Percentiles rank a stretch among this genome's conserved stretches.
phyloP scores from a whole-genome alignment of 2,113 vertebrate species.

The Chloroceryle aenea region DNA sequence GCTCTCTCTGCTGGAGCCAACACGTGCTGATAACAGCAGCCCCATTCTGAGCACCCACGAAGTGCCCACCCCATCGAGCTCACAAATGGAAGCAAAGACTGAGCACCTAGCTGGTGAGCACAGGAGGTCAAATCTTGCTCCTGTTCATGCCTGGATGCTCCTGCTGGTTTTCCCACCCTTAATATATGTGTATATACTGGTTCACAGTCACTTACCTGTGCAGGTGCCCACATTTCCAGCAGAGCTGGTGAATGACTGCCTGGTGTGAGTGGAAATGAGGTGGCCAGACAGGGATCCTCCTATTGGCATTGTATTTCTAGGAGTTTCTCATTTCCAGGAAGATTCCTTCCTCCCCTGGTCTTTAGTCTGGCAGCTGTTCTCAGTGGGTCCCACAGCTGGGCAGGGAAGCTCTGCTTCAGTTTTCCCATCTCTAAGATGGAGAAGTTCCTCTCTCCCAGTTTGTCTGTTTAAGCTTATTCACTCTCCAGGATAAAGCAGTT shows the following conservation, averaged over 20 bases:
- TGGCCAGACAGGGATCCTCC: not conserved
- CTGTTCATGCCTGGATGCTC: not conserved
- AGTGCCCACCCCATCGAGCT: not conserved
- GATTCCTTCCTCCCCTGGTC: not conserved
- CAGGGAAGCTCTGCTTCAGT: not conserved
- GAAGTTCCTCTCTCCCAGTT: not conserved
- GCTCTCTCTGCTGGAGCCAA: not conserved
- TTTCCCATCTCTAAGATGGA: not conserved
- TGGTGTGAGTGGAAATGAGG: not conserved
- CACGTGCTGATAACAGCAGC: not conserved
- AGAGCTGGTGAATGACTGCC: not conserved
- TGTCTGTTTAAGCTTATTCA: not conserved
- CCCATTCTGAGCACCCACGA: not conserved
- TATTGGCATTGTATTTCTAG: not conserved
- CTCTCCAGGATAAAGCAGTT: not conserved
- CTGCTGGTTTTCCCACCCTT: not conserved
- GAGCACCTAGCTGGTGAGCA: not conserved
- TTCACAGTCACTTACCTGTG: not conserved
- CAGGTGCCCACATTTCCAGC: not conserved
- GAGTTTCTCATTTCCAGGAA: constrained; percentile 22
- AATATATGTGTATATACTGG: not conserved
- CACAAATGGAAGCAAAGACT: not conserved
- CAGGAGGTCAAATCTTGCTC: not conserved
- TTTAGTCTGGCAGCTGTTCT: not conserved
- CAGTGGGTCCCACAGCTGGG: not conserved